These are phyloP conservation scores for Nettapus auritus DNA, from an alignment of 2,113 vertebrate genomes.

Conservation along the genomic window DNA sequence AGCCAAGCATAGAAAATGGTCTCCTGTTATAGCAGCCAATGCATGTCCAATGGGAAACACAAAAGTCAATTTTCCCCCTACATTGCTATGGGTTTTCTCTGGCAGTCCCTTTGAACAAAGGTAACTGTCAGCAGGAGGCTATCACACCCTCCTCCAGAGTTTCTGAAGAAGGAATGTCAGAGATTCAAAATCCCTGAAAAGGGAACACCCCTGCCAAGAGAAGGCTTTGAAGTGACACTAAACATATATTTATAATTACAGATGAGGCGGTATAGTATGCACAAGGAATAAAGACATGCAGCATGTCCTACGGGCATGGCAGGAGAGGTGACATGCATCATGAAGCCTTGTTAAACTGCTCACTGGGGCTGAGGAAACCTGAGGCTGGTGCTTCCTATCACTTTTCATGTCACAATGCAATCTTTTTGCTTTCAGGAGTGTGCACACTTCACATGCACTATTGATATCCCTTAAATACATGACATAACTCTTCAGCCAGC, in stretches of 20 bases:
- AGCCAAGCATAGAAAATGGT: not conserved
- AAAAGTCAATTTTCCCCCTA: not conserved
- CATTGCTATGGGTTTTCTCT: not conserved
- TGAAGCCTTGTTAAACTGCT: conserved; percentile 52
- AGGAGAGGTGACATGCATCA: conserved; percentile 60
- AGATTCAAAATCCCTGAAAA: conserved; percentile 48
- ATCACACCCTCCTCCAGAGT: conserved; percentile 17
- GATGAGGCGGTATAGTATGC: conserved; percentile 7
- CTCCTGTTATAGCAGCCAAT: not conserved
- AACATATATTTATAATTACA: conserved; percentile 69
- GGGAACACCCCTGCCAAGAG: conserved; percentile 46
- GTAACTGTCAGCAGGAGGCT: conserved; percentile 35
- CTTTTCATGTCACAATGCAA: conserved; percentile 39
- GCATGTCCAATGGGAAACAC: not conserved
- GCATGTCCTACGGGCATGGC: conserved; percentile 33
- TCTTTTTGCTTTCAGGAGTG: not conserved
- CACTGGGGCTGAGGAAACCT: conserved; percentile 54
- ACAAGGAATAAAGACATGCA: conserved; percentile 28
- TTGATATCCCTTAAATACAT: conserved; percentile 32
- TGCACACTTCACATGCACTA: conserved; percentile 11
- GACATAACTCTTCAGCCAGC: conserved; percentile 11
- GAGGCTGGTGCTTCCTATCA: conserved; percentile 37
- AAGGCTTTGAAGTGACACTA: conserved; percentile 60
- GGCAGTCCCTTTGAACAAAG: conserved; percentile 36
- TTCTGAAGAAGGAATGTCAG: conserved; percentile 53